Conservation (phyloP, 1,140 invertebrate species). For the Megalopta genalis region DNA sequence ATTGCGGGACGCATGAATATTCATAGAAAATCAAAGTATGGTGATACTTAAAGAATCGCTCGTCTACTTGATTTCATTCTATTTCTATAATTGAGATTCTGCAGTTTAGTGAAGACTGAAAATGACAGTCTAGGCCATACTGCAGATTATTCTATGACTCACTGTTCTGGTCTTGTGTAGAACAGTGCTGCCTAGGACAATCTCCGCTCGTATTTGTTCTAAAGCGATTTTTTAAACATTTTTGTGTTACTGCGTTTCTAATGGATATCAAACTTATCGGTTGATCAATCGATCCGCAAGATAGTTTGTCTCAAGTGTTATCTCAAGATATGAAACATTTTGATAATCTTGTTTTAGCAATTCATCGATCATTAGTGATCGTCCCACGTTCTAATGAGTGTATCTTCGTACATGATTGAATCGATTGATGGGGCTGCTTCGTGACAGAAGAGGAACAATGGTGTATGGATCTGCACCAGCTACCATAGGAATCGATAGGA, state of each 20-base stretch:
- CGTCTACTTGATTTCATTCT: too few species aligned
- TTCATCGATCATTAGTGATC: too few species aligned
- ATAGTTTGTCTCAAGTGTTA: neutral
- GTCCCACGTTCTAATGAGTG: neutral
- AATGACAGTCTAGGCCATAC: too few species aligned
- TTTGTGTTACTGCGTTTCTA: neutral
- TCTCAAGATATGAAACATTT: neutral
- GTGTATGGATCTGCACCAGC: conserved; percentile 73
- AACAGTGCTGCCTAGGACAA: too few species aligned
- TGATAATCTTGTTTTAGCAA: too few species aligned
- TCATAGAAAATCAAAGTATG: neutral
- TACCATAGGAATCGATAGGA: conserved; percentile 66
- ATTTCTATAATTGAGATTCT: too few species aligned
- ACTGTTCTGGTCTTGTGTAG: neutral
- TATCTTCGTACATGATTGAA: conserved; percentile 62
- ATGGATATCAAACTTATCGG: neutral
- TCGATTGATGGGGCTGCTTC: conserved; percentile 59
- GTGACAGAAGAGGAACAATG: conserved; percentile 70
- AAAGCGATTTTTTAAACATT: neutral
- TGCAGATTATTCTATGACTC: too few species aligned
- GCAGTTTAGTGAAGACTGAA: too few species aligned
- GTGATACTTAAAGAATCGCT: neutral
- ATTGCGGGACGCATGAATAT: neutral
- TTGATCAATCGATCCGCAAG: neutral
- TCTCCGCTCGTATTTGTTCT: neutral